Conservation (phyloP, 2,797 vertebrate species). For the Atherinosoma microstoma region DNA sequence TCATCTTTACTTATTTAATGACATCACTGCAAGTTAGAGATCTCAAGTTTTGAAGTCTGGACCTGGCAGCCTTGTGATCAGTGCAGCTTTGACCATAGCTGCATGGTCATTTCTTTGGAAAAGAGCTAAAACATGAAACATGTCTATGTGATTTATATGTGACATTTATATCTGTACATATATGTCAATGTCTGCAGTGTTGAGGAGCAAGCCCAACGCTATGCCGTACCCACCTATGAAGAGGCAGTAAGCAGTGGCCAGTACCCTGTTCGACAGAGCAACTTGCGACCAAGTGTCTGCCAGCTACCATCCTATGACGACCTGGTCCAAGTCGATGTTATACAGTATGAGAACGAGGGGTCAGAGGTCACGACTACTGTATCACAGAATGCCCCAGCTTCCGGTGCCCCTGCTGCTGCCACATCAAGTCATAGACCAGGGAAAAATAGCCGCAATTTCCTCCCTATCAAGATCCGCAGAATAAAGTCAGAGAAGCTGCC, state of each 20-base stretch:
- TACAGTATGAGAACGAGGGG: constrained; percentile 73
- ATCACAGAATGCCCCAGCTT: not conserved
- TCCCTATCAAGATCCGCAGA: constrained; percentile 90
- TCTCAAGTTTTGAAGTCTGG: not conserved
- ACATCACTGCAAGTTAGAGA: not conserved
- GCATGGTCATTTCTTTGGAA: not conserved
- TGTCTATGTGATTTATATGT: not conserved
- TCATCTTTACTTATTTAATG: not conserved
- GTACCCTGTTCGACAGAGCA: constrained; percentile 80
- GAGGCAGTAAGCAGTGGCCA: constrained; percentile 89
- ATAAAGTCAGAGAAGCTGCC: constrained; percentile 95
- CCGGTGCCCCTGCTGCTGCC: not conserved
- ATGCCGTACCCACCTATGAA: constrained; percentile 93
- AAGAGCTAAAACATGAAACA: not conserved
- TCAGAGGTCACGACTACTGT: constrained; percentile 28
- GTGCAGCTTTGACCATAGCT: not conserved
- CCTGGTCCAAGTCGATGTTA: constrained; percentile 77
- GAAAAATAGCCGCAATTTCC: constrained; percentile 84
- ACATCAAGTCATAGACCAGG: constrained; percentile 73
- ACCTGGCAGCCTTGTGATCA: not conserved
- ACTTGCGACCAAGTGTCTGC: constrained; percentile 80
- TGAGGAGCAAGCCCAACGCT: constrained; percentile 80
- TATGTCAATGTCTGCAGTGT: constrained; percentile 62
- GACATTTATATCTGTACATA: constrained; percentile 3
- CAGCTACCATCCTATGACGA: constrained; percentile 95